These are phyloP conservation scores for Dioctria linearis DNA, from an alignment of 2,888 invertebrate species.

Conservation along the genomic window DNA sequence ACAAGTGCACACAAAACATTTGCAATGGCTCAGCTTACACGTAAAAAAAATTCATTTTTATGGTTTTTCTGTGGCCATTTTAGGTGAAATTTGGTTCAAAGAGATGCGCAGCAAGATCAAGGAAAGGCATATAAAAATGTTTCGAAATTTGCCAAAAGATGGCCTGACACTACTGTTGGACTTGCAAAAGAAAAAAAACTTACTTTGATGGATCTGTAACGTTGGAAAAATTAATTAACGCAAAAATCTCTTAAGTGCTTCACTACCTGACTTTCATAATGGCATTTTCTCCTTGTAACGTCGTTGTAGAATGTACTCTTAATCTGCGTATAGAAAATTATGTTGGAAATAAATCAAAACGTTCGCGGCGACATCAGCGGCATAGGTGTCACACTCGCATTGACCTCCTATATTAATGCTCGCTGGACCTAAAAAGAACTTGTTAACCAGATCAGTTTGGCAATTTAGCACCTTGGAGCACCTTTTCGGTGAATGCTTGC, in stretches of 20 bases:
- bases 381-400: constrained; percentile 26
- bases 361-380: background rate
- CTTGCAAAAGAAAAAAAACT: background rate
- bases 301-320: background rate
- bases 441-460: constrained; percentile 42
- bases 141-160: constrained; percentile 19
- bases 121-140: background rate
- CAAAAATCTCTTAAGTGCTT: constrained; percentile 31
- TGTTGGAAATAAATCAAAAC: constrained; percentile 34
- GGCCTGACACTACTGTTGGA: background rate
- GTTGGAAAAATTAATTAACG: constrained; percentile 49
- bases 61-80: constrained; percentile 14
- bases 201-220: constrained; percentile 26
- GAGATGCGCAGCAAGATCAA: constrained; percentile 12
- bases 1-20: constrained; percentile 7
- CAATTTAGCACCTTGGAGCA: constrained; percentile 19
- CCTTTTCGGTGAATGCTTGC: too few species aligned
- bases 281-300: constrained; percentile 24
- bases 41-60: constrained; percentile 22
- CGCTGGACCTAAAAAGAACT: constrained; percentile 39
- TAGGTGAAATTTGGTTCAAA: constrained; percentile 33
- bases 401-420: background rate
- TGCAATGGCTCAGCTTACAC: constrained; percentile 36
- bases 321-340: background rate
- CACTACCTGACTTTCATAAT: constrained; percentile 29